A percentile compares a stretch with the other conserved stretches of the same genome.
Conservation (phyloP, 2,797 vertebrate genomes). For the Diplodus puntazzo region DNA sequence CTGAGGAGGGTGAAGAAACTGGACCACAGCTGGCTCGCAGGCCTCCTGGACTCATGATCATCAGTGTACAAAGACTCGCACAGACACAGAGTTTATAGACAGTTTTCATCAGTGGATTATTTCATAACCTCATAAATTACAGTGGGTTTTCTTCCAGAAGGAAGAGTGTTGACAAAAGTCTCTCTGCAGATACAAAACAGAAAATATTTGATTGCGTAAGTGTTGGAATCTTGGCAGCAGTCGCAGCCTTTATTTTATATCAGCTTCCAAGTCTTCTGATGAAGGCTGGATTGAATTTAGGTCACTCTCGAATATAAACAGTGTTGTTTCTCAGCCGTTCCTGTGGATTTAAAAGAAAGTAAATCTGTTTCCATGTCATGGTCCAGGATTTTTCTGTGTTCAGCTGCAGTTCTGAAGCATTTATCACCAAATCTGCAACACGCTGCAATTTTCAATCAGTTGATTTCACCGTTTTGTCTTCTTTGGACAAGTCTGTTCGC, state of each 20-base stretch:
- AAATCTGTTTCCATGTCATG: too few species aligned
- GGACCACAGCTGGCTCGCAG: conserved; percentile 91
- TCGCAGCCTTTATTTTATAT: neutral
- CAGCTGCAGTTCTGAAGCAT: neutral
- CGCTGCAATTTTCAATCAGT: too few species aligned
- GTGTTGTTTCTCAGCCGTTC: neutral
- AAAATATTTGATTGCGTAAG: conserved; percentile 8
- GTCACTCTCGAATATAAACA: neutral
- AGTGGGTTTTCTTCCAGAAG: conserved; percentile 1
- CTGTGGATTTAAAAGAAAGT: neutral
- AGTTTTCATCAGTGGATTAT: neutral
- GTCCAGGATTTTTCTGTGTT: neutral
- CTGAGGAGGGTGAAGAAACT: conserved; percentile 88
- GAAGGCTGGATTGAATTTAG: conserved; percentile 2
- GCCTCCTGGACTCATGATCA: conserved; percentile 65
- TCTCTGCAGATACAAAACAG: conserved; percentile 4
- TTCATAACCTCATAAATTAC: neutral
- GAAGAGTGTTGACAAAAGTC: conserved; percentile 7
- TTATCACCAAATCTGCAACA: too few species aligned
- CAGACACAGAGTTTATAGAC: neutral
- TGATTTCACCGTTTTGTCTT: neutral
- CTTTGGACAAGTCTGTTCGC: neutral
- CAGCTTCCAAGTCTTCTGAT: neutral
- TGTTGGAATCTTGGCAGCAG: neutral
- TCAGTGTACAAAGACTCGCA: conserved; percentile 24